Conservation (phyloP, 2,113 vertebrate genomes). For the Galemys pyrenaicus region DNA sequence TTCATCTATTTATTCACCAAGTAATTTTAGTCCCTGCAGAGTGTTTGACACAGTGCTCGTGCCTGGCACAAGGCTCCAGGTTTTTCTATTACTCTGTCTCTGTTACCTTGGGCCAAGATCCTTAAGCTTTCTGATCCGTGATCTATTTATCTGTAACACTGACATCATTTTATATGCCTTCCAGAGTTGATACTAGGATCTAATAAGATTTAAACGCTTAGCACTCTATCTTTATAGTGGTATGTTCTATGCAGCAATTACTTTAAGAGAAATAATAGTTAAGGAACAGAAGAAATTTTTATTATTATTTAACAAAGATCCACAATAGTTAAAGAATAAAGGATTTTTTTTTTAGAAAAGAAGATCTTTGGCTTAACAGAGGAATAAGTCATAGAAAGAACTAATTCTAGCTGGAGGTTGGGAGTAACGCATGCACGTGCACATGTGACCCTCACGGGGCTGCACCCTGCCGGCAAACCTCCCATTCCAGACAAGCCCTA, state of each 20-base stretch:
- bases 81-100: neutral
- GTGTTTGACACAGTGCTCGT: neutral
- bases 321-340: neutral
- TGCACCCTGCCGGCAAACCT: accelerated
- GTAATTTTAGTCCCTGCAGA: neutral
- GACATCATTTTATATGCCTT: neutral
- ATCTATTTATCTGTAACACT: neutral
- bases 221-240: neutral
- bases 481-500: neutral
- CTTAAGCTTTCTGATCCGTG: neutral
- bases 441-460: neutral
- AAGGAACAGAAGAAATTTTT: neutral
- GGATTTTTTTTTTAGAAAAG: neutral
- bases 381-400: neutral
- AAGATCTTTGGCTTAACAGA: neutral
- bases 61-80: neutral
- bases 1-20: neutral
- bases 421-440: neutral
- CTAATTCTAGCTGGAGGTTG: neutral
- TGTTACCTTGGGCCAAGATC: neutral
- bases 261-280: slow-evolving; percentile 5
- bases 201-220: slow-evolving; percentile 27
- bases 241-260: neutral
- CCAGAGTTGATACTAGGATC: neutral
- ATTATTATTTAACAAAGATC: slow-evolving; percentile 17